Base-by-base conservation (phyloP, 2,797 vertebrate genomes). In the Myotis pilosus region DNA sequence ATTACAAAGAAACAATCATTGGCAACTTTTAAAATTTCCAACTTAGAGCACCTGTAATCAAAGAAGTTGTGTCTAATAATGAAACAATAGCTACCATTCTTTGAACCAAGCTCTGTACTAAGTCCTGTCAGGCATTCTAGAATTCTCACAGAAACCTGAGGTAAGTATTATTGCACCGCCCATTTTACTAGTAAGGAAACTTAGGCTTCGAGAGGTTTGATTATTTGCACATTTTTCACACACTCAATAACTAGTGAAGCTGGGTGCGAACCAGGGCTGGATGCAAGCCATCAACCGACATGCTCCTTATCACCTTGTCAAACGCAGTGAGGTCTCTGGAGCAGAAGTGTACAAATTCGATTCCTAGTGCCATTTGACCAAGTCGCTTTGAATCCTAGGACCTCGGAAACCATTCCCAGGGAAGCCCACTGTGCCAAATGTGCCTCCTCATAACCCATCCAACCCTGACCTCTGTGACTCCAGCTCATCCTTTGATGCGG, bases 401-500 rank as follows among this genome's bases (percentile, higher is more conserved):
- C 94, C 95, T 91, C 93, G 96, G 85, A 96, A 94, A 87, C 69
- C 93, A 44, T 91, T 92, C 71, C 93, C 92, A 19, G 95, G 95
- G 38, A 95, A 94, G 13, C 94, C 97, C 49, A 55, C 74, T 0
- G 6, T 81, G 8, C 97, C 97, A 16, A 93, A 94, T 0, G 9
- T 20, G 0, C 97, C 97, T 0, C 83, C 94, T 38, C 90, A 96
- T 16, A 93, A 68, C 7, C 96, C 97, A 0, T 62, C 93, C 17
- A 80, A 53, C 71, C 97, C 98, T 0, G 97, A 97, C 20, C 82
- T 87, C 57, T 98, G 98, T 57, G 97, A 98, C 62, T 92, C 97
- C 68, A 97, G 81, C 49, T 76, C 95, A 6, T 97, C 97, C 57
- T 98, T 98, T 74, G 97, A 97, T 68, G 97, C 97, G 0, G 96